Evolutionary conservation across 2,888 invertebrate genomes (phyloP).

Genomic region (Cryptocephalus primarius): DNA sequence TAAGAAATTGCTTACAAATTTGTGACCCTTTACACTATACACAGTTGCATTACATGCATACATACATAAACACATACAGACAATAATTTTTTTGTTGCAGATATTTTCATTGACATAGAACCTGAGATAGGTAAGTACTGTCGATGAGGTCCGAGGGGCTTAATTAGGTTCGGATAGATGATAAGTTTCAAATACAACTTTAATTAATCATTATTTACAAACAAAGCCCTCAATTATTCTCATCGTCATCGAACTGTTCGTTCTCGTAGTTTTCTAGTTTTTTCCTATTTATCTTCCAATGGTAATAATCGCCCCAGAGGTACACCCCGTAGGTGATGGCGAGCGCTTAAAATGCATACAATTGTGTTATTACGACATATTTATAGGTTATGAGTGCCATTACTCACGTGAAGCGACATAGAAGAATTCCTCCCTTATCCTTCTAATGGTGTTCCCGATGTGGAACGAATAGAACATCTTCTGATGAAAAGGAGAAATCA

Average conservation of each 20-base stretch:
- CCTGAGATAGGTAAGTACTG: too few relatives aligned
- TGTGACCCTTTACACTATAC: too few relatives aligned
- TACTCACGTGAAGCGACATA: constrained; percentile 11
- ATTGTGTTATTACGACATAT: background rate
- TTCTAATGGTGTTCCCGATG: constrained; percentile 1
- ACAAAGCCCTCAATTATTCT: background rate
- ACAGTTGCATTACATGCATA: too few relatives aligned
- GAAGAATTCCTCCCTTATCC: constrained; percentile 3
- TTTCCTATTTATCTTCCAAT: constrained; percentile 2
- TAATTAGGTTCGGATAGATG: too few relatives aligned
- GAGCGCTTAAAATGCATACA: constrained; percentile 5
- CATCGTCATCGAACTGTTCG: constrained; percentile 6
- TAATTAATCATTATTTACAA: too few relatives aligned
- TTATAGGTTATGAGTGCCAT: background rate
- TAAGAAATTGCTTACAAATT: too few relatives aligned
- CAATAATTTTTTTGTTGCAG: too few relatives aligned
- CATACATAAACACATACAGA: too few relatives aligned
- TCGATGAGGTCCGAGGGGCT: too few relatives aligned
- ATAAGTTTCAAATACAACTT: too few relatives aligned
- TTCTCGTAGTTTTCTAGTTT: constrained; percentile 7
- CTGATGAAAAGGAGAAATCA: constrained; percentile 8
- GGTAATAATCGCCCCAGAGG: constrained; percentile 1
- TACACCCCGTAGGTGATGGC: constrained; percentile 1
- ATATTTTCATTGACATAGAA: too few relatives aligned
- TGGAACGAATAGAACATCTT: constrained; percentile 3